phyloP scores from a whole-genome alignment of 2,113 vertebrate species.

The Otolemur garnettii region DNA sequence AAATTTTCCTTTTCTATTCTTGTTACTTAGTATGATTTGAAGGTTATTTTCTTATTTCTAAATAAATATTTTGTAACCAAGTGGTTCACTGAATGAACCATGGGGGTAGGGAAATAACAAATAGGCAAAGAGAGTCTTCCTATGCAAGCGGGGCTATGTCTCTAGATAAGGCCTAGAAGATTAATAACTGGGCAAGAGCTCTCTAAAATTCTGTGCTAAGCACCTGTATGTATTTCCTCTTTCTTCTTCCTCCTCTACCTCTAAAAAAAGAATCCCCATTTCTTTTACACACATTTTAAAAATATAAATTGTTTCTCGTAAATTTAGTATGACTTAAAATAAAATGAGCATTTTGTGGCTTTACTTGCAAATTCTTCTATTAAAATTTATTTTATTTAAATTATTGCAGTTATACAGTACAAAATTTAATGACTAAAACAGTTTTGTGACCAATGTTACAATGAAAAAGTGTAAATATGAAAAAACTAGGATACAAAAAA shows the following conservation, averaged over 20 bases:
- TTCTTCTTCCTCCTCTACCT: constrained; percentile 82
- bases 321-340: constrained; percentile 78
- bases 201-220: constrained; percentile 61
- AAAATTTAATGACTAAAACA: constrained; percentile 72
- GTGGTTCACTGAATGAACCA: constrained; percentile 30
- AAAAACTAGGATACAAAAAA: constrained; percentile 57
- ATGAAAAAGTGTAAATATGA: constrained; percentile 68
- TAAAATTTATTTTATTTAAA: constrained; percentile 72
- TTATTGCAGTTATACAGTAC: constrained; percentile 34
- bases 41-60: constrained; percentile 10
- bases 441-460: constrained; percentile 54
- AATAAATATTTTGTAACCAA: constrained; percentile 23
- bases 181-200: constrained; percentile 56
- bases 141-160: neutral
- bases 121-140: neutral
- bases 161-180: constrained; percentile 37
- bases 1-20: neutral
- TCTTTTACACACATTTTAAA: constrained; percentile 79
- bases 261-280: constrained; percentile 82
- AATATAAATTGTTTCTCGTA: constrained; percentile 76
- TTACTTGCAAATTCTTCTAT: constrained; percentile 69
- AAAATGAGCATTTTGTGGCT: constrained; percentile 64
- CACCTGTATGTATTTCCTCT: constrained; percentile 85
- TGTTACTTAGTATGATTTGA: constrained; percentile 41
- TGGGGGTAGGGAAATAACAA: neutral